Evolutionary conservation across 2,888 invertebrate species (phyloP), one percentile per base, ranked within the genome.

Genomic region (Macaria notata): DNA sequence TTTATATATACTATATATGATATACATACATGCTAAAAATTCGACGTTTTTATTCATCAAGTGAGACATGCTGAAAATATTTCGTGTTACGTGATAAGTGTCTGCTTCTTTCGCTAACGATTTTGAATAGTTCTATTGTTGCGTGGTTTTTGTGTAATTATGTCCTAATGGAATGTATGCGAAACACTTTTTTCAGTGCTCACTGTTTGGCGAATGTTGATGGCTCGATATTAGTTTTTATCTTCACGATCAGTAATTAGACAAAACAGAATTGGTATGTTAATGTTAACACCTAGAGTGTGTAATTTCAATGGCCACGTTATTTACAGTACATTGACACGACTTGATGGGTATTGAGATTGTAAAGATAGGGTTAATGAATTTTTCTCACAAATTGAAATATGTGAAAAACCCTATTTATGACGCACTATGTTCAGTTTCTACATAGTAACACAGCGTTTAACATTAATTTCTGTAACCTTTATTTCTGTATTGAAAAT

Each of bases 11-110:
- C n/a, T n/a, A n/a, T n/a, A n/a, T n/a, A n/a, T n/a, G n/a, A n/a
- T n/a, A n/a, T n/a, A n/a, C n/a, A n/a, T n/a, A 19, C 19, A 19
- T 2, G 19, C 19, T 19, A 19, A 19, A n/a, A 19, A 19, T 19
- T 19, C 1, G 19, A 19, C 19, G 19, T 19, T 19, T 19, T 19
- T 19, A 19, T 19, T 19, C 19, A 2, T 19, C 19, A 19, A n/a
- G 1, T 19, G 19, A 36, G 33, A 36, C 71, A 68, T 68, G 72
- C 70, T 75, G 71, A 75, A 79, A 78, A 77, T 78, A 69, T 65
- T 69, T 72, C 64, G 72, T 75, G 77, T 73, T 72, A 71, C 68
- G 69, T 63, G 66, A 75, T 79, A 77, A 80, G 79, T 78, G 66
- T 66, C 67, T 70, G 56, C 56, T 65, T 76, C 78, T 76, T 78